These are phyloP conservation scores for Danionella dracula DNA, from an alignment of 2,797 vertebrate species.

Conservation along the genomic window DNA sequence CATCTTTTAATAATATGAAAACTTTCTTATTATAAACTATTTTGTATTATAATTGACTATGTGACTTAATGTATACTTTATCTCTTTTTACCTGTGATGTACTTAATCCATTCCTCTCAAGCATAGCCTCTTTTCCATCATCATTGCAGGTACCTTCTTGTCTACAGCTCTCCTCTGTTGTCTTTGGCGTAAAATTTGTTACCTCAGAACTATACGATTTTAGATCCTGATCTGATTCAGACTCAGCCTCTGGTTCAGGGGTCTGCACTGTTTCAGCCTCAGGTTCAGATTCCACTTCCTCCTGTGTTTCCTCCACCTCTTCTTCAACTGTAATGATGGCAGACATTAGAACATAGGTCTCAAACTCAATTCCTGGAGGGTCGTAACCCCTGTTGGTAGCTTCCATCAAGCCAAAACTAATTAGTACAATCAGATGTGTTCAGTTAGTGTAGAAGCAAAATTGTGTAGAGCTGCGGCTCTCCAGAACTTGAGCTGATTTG, in stretches of 20 bases:
- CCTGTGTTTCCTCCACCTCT: constrained; percentile 42
- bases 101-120: constrained; percentile 54
- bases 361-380: no score
- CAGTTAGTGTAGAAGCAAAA: no score
- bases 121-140: constrained; percentile 40
- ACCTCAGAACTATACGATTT: constrained; percentile 27
- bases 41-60: no score
- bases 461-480: no score
- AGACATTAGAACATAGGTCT: background rate
- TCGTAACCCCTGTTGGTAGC: no score
- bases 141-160: constrained; percentile 22
- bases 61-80: no score
- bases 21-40: no score
- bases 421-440: no score
- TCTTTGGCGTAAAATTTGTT: constrained; percentile 7
- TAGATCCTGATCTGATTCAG: constrained; percentile 35
- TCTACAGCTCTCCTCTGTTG: constrained; percentile 8
- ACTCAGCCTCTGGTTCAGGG: constrained; percentile 15
- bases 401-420: no score
- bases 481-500: no score
- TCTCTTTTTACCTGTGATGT: constrained; percentile 70
- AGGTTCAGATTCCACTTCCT: constrained; percentile 39
- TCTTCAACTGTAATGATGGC: constrained; percentile 48
- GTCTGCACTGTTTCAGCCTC: constrained; percentile 33
- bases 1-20: background rate